Percentiles rank a stretch among this genome's conserved stretches.
Evolutionary conservation across 2,888 invertebrate genomes (phyloP).

Genomic region (Hyalella azteca): DNA sequence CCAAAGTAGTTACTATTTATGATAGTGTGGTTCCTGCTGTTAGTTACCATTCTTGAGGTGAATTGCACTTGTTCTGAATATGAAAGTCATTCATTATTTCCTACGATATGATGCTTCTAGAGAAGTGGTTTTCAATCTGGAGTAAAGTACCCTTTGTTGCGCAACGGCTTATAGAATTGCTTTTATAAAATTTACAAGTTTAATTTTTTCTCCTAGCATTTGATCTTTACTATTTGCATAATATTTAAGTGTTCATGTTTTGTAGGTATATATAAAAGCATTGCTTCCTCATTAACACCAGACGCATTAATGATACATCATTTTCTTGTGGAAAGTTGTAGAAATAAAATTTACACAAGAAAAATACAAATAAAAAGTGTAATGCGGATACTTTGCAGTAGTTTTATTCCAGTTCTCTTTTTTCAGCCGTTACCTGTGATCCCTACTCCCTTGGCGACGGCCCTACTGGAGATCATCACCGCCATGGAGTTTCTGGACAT

Average conservation of each 20-base stretch:
- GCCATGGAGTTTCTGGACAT: conserved; percentile 32
- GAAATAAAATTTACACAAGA: no score
- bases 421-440: conserved; percentile 5
- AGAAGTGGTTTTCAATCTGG: neutral
- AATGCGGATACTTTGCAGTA: no score
- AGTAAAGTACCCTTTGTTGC: neutral
- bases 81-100: neutral
- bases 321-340: no score
- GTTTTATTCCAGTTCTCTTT: no score
- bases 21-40: neutral
- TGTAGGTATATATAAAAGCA: no score
- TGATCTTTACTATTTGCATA: neutral
- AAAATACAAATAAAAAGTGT: no score
- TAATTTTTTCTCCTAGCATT: neutral
- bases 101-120: neutral
- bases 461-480: conserved; percentile 29
- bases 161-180: neutral
- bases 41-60: neutral
- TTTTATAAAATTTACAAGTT: neutral
- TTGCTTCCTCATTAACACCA: no score
- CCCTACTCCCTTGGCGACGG: neutral
- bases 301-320: no score
- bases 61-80: neutral
- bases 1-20: no score
- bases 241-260: no score